A percentile compares a stretch with the other conserved stretches of the same genome.
Conservation (phyloP, 2,113 vertebrate species). For the Tenrec ecaudatus region DNA sequence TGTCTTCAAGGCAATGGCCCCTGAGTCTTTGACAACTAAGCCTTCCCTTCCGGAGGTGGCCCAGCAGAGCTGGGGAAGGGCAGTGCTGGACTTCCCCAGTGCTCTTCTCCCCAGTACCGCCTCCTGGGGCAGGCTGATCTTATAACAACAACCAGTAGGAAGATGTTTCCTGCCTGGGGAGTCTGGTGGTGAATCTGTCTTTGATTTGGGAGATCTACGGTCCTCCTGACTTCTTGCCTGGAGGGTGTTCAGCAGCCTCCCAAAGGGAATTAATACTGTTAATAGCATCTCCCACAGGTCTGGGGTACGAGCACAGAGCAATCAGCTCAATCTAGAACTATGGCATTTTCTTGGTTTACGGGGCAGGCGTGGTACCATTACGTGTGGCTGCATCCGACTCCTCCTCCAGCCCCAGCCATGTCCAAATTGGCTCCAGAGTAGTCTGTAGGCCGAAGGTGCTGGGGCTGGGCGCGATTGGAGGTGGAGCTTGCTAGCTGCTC, state of each 20-base stretch:
- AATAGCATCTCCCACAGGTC: not conserved
- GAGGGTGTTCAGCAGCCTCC: not conserved
- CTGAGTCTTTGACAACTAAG: not conserved
- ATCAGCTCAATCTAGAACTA: not conserved
- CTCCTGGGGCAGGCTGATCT: not conserved
- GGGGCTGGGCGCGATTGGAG: not conserved
- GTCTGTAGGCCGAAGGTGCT: not conserved
- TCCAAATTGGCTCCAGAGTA: not conserved
- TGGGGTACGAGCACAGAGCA: not conserved
- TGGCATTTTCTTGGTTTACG: not conserved
- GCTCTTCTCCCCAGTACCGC: not conserved
- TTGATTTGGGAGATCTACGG: not conserved
- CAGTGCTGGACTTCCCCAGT: not conserved
- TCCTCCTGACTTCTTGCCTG: conserved; percentile 2
- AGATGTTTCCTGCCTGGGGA: not conserved
- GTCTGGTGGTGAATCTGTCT: not conserved
- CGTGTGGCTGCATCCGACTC: not conserved
- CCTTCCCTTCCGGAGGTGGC: not conserved
- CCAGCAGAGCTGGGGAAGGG: not conserved
- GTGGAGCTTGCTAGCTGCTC: not conserved
- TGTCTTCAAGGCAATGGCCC: not conserved
- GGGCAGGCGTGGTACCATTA: not conserved
- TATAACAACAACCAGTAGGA: not conserved
- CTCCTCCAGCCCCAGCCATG: not conserved
- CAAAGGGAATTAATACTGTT: not conserved